These are phyloP conservation scores for Oceanodroma tethys DNA, from an alignment of 2,113 vertebrate genomes.

Conservation along the genomic window DNA sequence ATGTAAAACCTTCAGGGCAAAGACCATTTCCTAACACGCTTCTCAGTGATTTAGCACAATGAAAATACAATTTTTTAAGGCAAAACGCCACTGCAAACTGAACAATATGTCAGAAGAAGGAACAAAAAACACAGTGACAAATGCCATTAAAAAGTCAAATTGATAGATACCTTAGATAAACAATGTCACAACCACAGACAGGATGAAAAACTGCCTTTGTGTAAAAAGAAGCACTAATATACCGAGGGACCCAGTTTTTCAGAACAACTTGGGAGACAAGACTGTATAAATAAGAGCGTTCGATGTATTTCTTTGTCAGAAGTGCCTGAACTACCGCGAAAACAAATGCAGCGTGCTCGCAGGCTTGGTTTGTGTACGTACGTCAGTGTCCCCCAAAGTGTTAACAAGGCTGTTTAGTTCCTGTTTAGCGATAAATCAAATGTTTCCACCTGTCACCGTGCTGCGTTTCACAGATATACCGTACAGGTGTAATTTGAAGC, in stretches of 20 bases:
- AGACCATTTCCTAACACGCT: background rate
- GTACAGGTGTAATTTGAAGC: background rate
- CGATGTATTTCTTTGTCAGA: background rate
- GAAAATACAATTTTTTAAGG: background rate
- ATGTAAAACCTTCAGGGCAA: background rate
- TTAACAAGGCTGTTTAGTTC: background rate
- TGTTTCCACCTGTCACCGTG: background rate
- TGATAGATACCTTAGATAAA: background rate
- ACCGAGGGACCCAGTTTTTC: background rate
- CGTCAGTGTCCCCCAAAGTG: background rate
- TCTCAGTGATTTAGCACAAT: background rate
- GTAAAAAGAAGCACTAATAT: background rate
- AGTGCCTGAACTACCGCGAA: rapidly evolving
- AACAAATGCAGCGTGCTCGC: background rate
- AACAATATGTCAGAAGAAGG: background rate
- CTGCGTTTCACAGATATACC: background rate
- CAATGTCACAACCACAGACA: background rate
- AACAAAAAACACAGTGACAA: background rate
- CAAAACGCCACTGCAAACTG: background rate
- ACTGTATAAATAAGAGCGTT: background rate
- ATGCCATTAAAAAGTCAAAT: background rate
- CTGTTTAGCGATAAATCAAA: background rate
- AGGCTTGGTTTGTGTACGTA: background rate
- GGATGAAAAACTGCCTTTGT: background rate
- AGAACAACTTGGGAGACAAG: background rate